Base-by-base conservation (phyloP, 92 coral and sea anemone species). In the Porites lobata region DNA sequence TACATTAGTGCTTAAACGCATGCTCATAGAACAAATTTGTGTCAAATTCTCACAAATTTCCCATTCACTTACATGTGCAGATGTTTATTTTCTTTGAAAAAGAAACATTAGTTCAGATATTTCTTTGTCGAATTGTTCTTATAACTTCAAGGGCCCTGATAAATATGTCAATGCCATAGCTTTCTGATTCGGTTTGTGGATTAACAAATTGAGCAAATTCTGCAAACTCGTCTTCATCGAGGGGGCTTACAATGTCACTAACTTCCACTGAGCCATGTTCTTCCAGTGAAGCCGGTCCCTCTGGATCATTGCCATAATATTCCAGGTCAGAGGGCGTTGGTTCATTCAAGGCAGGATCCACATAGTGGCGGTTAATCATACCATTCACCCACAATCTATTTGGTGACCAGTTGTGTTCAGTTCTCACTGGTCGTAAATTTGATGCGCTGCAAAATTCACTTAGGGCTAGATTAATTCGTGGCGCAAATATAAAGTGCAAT, bases 341-440 rank as follows among this genome's bases (percentile, higher is more conserved):
- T 61, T 83, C 87, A 83, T 68, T 65, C 78, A 67, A 18, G n/a
- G 76, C 76, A 76, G 80, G 80, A 76, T 76, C 80, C 80, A 76
- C 63, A 57, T 76, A 76, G 74, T 81, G 85, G 74, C 65, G 85
- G 69, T 87, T 87, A 50, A 79, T 10, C 79, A 87, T 87, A 38
- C 86, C 91, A 87, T 87, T 87, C 64, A 87, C 79, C 86, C 79
- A 87, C 76, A 87, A 65, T 80, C 86, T 81, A 50, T 74, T 69
- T 73, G 90, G 90, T 54, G 90, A 64, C 93, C 87, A 90, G 69
- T 90, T 90, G 80, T 80, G 93, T 66, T 90, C 93, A 61, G 93
- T 80, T 53, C 90, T 69, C 51, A 90, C 76, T 11, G 90, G 90
- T 18, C 83, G 87, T 51, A 80, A 54, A 83, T 90, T 85, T 32